Percentiles rank a stretch among this genome's conserved stretches.
phyloP scores from a whole-genome alignment of 2,113 vertebrate genomes.

The Natator depressus region DNA sequence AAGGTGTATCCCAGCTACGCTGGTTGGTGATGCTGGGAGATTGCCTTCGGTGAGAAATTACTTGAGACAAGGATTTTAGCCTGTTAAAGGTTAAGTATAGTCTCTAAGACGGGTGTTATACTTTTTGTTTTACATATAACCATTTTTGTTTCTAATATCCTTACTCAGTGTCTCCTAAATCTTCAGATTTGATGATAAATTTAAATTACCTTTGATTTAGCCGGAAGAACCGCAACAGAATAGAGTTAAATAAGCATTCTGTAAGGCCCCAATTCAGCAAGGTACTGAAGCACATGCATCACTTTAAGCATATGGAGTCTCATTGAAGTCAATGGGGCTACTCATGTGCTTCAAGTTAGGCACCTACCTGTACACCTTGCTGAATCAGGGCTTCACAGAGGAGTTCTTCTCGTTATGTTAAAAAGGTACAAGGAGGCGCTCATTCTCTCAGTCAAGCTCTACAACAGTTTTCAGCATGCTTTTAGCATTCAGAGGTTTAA shows the following conservation, averaged over 20 bases:
- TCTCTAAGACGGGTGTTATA: too few relatives aligned
- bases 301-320: neutral
- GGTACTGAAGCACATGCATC: neutral
- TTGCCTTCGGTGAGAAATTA: too few relatives aligned
- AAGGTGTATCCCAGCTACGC: neutral
- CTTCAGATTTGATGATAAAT: neutral
- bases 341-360: rapidly evolving
- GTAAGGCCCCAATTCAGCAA: neutral
- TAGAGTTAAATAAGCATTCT: neutral
- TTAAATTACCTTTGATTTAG: neutral
- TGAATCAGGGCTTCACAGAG: rapidly evolving
- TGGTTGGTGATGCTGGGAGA: neutral
- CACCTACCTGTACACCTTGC: neutral
- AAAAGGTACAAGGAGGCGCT: neutral
- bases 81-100: too few relatives aligned
- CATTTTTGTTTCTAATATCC: neutral
- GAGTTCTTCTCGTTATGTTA: neutral
- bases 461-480: neutral
- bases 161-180: neutral
- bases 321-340: neutral
- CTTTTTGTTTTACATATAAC: too few relatives aligned
- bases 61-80: too few relatives aligned
- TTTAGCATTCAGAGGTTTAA: neutral
- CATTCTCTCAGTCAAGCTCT: neutral
- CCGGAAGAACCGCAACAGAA: neutral